Evolutionary conservation across 1,140 invertebrate species (phyloP).

Genomic region (Gryllus bimaculatus): DNA sequence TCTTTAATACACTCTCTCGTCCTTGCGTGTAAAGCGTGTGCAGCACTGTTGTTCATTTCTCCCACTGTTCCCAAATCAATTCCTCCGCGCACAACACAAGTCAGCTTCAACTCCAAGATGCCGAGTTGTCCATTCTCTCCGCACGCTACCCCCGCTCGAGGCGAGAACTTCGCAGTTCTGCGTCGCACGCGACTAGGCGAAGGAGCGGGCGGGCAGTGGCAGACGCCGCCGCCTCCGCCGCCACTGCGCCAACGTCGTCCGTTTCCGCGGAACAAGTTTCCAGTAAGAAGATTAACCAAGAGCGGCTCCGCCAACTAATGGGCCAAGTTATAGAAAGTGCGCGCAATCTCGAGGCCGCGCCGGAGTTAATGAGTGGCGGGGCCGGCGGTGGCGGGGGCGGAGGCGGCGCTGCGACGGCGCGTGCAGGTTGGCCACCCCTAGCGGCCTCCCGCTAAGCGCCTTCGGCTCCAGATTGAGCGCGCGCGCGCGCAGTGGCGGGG

Average conservation of each 20-base stretch:
- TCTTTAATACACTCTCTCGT: too few relatives aligned
- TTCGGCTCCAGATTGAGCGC: background rate
- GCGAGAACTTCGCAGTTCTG: too few relatives aligned
- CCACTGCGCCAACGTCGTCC: background rate
- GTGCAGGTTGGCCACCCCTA: background rate
- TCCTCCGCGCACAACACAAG: too few relatives aligned
- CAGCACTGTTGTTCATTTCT: too few relatives aligned
- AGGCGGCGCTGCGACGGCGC: too few relatives aligned
- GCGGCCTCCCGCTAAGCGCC: background rate
- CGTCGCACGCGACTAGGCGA: background rate
- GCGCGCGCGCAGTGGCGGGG: too few relatives aligned
- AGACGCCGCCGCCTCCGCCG: background rate
- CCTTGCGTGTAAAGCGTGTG: too few relatives aligned
- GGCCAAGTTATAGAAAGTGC: background rate
- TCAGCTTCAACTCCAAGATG: too few relatives aligned
- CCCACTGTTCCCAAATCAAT: too few relatives aligned
- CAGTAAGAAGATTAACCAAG: background rate
- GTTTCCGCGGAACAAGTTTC: background rate
- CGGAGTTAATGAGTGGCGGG: background rate
- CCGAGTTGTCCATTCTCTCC: too few relatives aligned
- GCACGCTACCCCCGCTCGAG: too few relatives aligned
- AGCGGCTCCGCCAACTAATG: background rate
- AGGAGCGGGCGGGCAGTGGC: background rate
- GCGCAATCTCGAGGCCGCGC: background rate
- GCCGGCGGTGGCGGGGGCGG: too few relatives aligned